Evolutionary conservation across 1,140 invertebrate genomes (phyloP).

Genomic region (Heliconius hermathena): DNA sequence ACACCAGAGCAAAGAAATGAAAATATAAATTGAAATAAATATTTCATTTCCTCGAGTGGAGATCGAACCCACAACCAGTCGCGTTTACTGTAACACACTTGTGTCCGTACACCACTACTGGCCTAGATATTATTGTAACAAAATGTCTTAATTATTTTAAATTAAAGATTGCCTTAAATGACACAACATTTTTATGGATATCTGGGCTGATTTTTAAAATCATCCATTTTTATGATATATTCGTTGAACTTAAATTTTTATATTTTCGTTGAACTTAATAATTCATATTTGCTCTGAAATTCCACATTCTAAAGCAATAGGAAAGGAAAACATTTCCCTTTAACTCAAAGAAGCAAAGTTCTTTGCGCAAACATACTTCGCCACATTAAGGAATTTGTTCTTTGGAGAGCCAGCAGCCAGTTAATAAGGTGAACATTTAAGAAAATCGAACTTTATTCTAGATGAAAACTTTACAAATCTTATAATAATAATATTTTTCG

Average conservation of each 20-base stretch:
- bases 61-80: no score
- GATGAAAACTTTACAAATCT: not conserved
- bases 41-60: no score
- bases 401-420: not conserved
- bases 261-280: not conserved
- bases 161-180: no score
- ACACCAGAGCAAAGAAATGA: no score
- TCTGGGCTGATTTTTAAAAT: no score
- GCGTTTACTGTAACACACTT: no score
- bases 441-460: not conserved
- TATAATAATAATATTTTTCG: not conserved
- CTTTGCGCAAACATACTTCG: conserved; percentile 7
- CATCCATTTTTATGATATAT: not conserved
- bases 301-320: not conserved
- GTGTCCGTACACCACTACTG: no score
- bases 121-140: no score
- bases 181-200: no score
- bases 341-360: conserved; percentile 12
- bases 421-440: conserved; percentile 3
- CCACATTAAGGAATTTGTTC: conserved; percentile 7
- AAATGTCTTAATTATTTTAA: no score
- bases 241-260: no score
- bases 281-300: conserved; percentile 4
- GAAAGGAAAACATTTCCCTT: not conserved
- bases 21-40: no score